phyloP scores from a whole-genome alignment of 2,113 vertebrate species.

The Neotoma lepida region DNA sequence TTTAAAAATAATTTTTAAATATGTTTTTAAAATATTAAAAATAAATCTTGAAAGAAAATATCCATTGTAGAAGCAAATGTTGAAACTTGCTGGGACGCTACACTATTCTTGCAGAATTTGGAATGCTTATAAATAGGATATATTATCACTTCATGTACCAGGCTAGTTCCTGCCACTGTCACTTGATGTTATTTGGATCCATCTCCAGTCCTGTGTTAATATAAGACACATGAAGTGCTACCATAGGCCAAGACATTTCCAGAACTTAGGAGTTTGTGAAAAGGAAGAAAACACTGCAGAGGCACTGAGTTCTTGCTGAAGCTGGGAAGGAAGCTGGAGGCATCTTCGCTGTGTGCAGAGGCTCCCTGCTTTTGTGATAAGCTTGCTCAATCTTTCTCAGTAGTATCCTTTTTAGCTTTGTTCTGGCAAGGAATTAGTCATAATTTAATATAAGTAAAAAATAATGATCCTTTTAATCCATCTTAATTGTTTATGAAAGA shows the following conservation, averaged over 20 bases:
- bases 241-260: neutral
- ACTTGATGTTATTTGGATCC: neutral
- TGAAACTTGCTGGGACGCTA: neutral
- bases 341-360: neutral
- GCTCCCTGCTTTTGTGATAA: neutral
- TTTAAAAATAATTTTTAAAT: too few relatives aligned
- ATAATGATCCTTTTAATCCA: slow-evolving; percentile 27
- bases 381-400: neutral
- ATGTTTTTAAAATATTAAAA: neutral
- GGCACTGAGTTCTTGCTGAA: neutral
- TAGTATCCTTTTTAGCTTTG: slow-evolving; percentile 22
- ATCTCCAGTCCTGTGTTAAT: neutral
- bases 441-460: slow-evolving; percentile 47
- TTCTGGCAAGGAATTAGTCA: slow-evolving; percentile 33
- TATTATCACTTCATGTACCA: neutral
- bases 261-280: neutral
- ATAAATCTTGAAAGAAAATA: neutral
- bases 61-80: neutral
- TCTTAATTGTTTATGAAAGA: slow-evolving; percentile 50
- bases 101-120: neutral
- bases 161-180: neutral
- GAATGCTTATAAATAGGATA: neutral
- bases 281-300: neutral
- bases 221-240: neutral
- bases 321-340: neutral